A percentile compares a stretch with the other conserved stretches of the same genome.
Conservation (phyloP, 2,113 vertebrate species). For the Trematomus loennbergii region DNA sequence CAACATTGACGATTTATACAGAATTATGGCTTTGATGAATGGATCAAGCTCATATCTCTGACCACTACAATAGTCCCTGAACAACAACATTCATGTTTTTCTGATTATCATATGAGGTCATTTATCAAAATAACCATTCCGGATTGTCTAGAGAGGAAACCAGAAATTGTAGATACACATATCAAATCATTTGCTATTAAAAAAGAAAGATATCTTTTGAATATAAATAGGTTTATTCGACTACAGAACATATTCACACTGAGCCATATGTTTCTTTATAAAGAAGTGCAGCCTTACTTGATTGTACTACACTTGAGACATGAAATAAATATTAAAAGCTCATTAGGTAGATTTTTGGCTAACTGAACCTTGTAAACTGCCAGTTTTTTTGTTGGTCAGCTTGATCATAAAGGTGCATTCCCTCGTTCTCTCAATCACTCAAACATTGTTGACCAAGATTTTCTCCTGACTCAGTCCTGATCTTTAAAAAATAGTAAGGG, state of each 20-base stretch:
- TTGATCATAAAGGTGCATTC: constrained; percentile 4
- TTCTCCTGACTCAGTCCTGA: no score
- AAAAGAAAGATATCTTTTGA: neutral
- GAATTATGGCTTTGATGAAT: no score
- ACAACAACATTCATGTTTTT: no score
- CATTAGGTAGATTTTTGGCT: neutral
- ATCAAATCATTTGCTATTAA: neutral
- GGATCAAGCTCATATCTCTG: no score
- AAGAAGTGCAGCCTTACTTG: neutral
- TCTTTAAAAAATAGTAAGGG: no score
- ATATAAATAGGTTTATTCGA: no score
- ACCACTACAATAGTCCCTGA: no score
- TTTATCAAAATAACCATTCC: neutral
- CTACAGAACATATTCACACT: neutral
- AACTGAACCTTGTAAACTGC: constrained; percentile 4
- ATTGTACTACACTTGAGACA: neutral
- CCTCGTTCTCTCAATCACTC: neutral
- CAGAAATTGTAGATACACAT: neutral
- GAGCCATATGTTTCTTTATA: neutral
- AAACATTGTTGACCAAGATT: neutral
- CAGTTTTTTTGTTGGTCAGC: neutral
- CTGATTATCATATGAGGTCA: neutral
- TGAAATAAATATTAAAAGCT: neutral
- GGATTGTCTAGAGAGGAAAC: neutral
- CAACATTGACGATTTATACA: no score